phyloP scores from a whole-genome alignment of 1,140 invertebrate genomes.

The Cyclina sinensis region DNA sequence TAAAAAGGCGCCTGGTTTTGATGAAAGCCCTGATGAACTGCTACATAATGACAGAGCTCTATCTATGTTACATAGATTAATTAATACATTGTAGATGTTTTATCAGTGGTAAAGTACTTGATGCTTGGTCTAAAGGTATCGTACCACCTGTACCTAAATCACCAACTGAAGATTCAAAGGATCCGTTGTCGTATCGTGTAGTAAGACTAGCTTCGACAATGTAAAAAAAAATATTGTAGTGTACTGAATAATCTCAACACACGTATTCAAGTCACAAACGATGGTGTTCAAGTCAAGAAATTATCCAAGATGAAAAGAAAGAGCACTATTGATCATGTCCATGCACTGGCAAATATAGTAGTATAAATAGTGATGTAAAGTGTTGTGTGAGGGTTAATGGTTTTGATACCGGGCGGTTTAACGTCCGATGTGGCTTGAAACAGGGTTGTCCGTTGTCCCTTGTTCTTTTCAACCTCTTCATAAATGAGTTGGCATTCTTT shows the following conservation, averaged over 20 bases:
- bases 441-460: neutral
- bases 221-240: conserved; percentile 33
- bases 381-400: neutral
- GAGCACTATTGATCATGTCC: conserved; percentile 1
- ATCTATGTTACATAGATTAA: neutral
- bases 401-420: neutral
- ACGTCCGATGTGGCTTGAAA: neutral
- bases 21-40: neutral
- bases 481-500: no score
- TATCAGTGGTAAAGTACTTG: conserved; percentile 14
- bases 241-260: conserved; percentile 37
- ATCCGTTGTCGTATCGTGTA: conserved; percentile 44
- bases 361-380: neutral
- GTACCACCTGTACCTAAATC: conserved; percentile 53
- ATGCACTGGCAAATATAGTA: neutral
- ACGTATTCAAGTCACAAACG: neutral
- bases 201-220: conserved; percentile 28
- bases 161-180: conserved; percentile 30
- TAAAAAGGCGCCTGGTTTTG: neutral
- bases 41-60: no score
- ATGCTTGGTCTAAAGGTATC: no score
- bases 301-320: neutral
- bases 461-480: neutral
- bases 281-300: neutral
- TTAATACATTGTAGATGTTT: conserved; percentile 24